These are phyloP conservation scores for Tenthredo distinguenda DNA, from an alignment of 2,888 invertebrate genomes.

Conservation along the genomic window DNA sequence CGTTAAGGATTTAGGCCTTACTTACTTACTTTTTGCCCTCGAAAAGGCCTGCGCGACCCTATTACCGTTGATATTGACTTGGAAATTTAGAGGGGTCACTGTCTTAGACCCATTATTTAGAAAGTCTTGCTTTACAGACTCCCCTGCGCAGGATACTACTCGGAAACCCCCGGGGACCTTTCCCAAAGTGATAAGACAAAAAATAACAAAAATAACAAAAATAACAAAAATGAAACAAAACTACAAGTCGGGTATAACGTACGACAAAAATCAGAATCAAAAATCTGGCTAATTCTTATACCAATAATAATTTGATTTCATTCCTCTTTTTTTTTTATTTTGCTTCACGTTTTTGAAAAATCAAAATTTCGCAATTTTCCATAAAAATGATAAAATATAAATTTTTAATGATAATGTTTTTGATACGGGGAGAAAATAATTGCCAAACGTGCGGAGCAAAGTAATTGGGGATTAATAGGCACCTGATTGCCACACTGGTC, in stretches of 20 bases:
- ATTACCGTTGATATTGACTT: conserved; percentile 42
- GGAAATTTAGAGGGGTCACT: conserved; percentile 50
- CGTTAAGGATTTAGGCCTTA: conserved; percentile 64
- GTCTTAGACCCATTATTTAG: conserved; percentile 39
- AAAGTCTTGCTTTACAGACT: conserved; percentile 34
- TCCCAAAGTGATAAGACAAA: not conserved
- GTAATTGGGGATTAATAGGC: conserved; percentile 47
- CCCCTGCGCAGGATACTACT: not conserved
- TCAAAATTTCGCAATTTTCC: not conserved
- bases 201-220: not conserved
- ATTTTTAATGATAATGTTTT: not conserved
- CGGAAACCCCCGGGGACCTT: not conserved
- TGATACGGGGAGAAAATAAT: not conserved
- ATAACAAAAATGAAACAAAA: not conserved
- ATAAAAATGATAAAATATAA: not conserved
- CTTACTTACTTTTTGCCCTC: conserved; percentile 47
- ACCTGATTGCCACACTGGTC: conserved; percentile 25
- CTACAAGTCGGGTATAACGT: not conserved
- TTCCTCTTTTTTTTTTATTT: not conserved
- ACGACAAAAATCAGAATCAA: not conserved
- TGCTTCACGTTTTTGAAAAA: not conserved
- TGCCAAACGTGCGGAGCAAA: not conserved
- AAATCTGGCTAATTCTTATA: not conserved
- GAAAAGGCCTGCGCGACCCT: conserved; percentile 41
- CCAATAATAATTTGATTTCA: not conserved